Base-by-base conservation (phyloP, 1,140 invertebrate species). In the Aricia agestis region DNA sequence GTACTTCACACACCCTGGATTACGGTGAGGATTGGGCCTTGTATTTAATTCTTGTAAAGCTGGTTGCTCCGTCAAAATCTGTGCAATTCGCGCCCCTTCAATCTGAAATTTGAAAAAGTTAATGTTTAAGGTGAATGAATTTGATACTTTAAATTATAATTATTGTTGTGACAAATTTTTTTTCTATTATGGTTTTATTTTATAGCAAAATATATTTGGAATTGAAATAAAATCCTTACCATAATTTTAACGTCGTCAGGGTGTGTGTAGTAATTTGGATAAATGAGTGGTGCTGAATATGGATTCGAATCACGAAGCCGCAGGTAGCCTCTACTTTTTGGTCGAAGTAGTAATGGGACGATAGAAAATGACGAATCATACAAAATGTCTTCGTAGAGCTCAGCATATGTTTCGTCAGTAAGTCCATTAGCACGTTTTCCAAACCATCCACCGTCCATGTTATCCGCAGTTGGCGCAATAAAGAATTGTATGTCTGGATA, bases 401-500 rank as follows among this genome's bases (percentile, higher is more conserved):
- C 89, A 0, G 93, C 92, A 79, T 94, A 96, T n/a, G 94, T 93
- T 9, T 94, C 93, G 73, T 96, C 94, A 0, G 91, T 93, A 1
- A 97, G 82, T 6, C 95, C 95, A 31, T 94, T 93, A 6, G 93
- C 94, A 13, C 94, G 91, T 78, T 95, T 94, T 0, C 94, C 92
- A 69, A 95, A 94, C 31, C 95, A 72, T 1, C 97, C 96, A 1
- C 96, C 96, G 76, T 98, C 97, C 3, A 95, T 93, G 61, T 94
- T 95, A 71, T 96, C 95, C 10, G 94, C 93, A 36, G 93, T 94
- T 1, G 95, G 93, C 2, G 94, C 93, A 72, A 97, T 89, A 73
- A 97, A 95, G 6, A 96, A 81, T 78, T 97, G 96, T 57, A 97
- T 93, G 79, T 97, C 96, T 0, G 97, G 97, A 91, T 93, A 95